Base-by-base conservation (phyloP, 2,113 vertebrate genomes). In the Anser cygnoides region DNA sequence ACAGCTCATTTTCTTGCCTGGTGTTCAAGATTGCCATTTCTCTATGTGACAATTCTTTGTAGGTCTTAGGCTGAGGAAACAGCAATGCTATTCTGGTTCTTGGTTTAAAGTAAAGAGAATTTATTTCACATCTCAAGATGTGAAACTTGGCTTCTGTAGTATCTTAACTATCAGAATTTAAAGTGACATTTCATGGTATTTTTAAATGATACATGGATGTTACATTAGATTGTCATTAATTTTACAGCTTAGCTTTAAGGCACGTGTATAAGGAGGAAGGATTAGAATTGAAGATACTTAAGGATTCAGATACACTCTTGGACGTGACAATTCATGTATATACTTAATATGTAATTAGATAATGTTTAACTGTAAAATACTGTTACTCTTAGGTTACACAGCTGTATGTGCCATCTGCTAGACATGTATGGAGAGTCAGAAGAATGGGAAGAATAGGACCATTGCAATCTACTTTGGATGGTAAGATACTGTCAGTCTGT, bases 371-470 rank as follows among this genome's bases (percentile, higher is more conserved):
- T 81, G 37, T 82, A 59, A 76, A 62, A 29, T 88, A 17, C 46
- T 87, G 23, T 89, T 87, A 21, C 81, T 92, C 17, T 7, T 90
- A 99, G 99, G 99, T 99, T 94, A 99, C 99, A 1, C 99, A 99
- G 95, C 98, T 99, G 59, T 99, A 99, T 10, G 99, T 99, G 55
- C 99, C 99, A 1, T 99, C 99, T 0, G 99, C 99, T 33, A 98
- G 99, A 89, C 98, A 99, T 1, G 98, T 99, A 31, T 99, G 99
- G 99, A 98, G 99, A 88, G 99, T 99, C 73, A 98, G 99, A 66
- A 98, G 99, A 90, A 99, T 99, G 99, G 99, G 99, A 18, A 98
- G 99, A 77, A 99, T 99, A 26, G 99, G 99, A 67, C 99, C 99
- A 0, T 97, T 99, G 74, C 99, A 99, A 25, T 99, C 99, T 39